Base-by-base conservation (phyloP, 2,797 vertebrate genomes). In the Echeneis naucrates region DNA sequence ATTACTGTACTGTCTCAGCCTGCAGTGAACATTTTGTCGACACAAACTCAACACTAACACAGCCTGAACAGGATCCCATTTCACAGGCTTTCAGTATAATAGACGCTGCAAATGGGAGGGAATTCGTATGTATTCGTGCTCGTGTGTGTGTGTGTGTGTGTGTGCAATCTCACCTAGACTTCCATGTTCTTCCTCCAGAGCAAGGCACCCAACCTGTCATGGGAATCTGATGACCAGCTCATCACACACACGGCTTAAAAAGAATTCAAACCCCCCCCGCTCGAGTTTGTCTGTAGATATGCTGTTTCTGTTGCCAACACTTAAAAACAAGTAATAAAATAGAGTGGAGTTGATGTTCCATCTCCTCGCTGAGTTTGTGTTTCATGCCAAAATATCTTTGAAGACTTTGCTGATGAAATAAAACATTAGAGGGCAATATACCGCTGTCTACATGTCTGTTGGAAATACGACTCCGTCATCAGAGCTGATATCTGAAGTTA, bases 191-290 rank as follows among this genome's bases (percentile, higher is more conserved):
- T 42, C 72, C 64, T 57, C 50, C 55, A 53, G 70, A 50, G 66
- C 48, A 76, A 59, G 52, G 52, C 60, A n/a, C 68, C 65, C 63
- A 52, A 50, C 44, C 58, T 71, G 53, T 77, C 77, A 33, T 73
- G 78, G 69, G 60, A 74, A 68, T 89, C 81, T 74, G 68, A 89
- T 87, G 68, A 66, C 75, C 55, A 35, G 52, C 73, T 38, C 42
- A 63, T 57, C 53, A 71, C 9, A 12, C 35, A 11, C 35, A 37
- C 11, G 37, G 38, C 64, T 60, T 33, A 71, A 66, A 54, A 75
- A 38, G 13, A 80, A 83, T 68, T 68, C 64, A 75, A 68, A 74
- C 77, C 71, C 51, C 59, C 59, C 2, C 56, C 8, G 32, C 77
- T 75, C 0, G 2, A 19, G 56, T 77, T 52, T 58, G 48, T 66